Conservation (phyloP, 2,113 vertebrate species). For the Xenopus laevis region DNA sequence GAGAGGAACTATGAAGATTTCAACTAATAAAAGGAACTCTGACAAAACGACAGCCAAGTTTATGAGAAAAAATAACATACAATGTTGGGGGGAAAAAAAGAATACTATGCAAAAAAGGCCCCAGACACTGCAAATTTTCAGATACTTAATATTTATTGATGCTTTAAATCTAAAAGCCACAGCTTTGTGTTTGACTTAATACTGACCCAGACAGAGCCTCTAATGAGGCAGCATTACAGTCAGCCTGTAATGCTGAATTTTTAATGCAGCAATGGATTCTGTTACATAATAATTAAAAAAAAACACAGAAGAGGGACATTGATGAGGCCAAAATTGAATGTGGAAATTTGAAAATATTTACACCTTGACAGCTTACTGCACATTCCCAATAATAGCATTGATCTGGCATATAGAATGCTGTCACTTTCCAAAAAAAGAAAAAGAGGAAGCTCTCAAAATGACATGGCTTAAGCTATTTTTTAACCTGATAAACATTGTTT, state of each 20-base stretch:
- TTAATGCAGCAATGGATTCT: conserved; percentile 69
- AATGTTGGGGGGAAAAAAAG: background rate
- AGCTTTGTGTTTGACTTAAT: conserved; percentile 54
- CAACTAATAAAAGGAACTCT: background rate
- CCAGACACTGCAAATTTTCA: conserved; percentile 42
- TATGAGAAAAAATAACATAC: background rate
- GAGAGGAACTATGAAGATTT: background rate
- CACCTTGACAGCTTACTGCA: conserved; percentile 15
- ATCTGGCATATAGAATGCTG: background rate
- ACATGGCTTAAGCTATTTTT: background rate
- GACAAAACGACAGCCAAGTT: background rate
- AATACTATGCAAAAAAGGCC: conserved; percentile 30
- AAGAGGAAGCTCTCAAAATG: background rate
- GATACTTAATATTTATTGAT: conserved; percentile 58
- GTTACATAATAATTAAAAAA: conserved; percentile 76
- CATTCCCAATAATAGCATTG: background rate
- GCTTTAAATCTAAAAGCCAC: conserved; percentile 59
- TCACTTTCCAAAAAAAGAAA: background rate
- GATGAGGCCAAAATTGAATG: conserved; percentile 45
- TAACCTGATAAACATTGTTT: background rate
- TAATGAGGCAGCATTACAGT: conserved; percentile 72
- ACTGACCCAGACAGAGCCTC: conserved; percentile 67
- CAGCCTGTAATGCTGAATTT: conserved; percentile 75
- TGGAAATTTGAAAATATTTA: conserved; percentile 15
- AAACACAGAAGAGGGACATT: conserved; percentile 47